Conservation (phyloP, 2,797 vertebrate species). For the Etheostoma perlongum region DNA sequence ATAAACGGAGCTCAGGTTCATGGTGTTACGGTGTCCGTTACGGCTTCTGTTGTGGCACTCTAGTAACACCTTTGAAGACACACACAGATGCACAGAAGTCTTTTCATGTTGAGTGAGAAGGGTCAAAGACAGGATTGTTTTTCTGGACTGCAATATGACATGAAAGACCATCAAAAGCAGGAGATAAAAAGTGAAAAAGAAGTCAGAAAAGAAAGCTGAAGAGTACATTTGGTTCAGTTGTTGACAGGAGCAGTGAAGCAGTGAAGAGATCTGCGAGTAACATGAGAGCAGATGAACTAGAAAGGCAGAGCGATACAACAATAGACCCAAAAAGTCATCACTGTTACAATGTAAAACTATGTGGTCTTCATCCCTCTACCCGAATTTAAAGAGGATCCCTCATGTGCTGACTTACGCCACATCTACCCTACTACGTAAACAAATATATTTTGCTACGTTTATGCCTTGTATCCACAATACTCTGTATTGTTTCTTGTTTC, state of each 20-base stretch:
- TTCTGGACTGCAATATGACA: constrained; percentile 26
- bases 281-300: constrained; percentile 1
- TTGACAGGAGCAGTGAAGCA: constrained; percentile 40
- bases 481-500: no score
- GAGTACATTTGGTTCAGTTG: constrained; percentile 41
- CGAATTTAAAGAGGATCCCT: constrained; percentile 13
- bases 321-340: background rate
- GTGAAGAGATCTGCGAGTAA: constrained; percentile 34
- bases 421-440: no score
- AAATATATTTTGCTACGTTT: no score
- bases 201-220: constrained; percentile 18
- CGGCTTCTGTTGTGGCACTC: constrained; percentile 33
- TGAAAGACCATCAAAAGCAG: constrained; percentile 20
- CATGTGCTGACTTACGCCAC: background rate
- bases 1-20: constrained; percentile 47
- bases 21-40: constrained; percentile 38
- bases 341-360: background rate
- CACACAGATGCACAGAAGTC: background rate
- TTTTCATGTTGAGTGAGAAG: constrained; percentile 40
- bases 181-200: constrained; percentile 43
- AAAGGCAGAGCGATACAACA: background rate
- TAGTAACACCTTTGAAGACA: background rate
- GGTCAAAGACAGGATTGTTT: constrained; percentile 46
- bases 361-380: background rate
- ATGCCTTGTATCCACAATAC: no score